Conservation (phyloP, 2,113 vertebrate genomes). For the Eulemur macaco region DNA sequence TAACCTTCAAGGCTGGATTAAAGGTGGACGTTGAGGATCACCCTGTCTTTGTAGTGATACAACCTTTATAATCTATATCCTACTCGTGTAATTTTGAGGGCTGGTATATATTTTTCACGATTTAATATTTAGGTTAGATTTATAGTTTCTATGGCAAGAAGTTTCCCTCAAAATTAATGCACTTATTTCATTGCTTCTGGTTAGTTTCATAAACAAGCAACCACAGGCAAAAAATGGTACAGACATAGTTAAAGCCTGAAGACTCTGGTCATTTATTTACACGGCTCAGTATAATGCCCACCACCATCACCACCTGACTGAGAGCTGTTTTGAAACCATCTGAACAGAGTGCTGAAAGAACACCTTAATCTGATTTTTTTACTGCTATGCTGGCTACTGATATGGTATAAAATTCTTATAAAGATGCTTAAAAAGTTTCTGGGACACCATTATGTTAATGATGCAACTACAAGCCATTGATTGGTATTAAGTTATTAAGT, state of each 20-base stretch:
- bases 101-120: neutral
- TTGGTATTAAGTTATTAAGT: no score
- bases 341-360: neutral
- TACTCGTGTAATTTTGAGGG: neutral
- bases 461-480: fast-evolving
- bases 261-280: neutral
- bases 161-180: neutral
- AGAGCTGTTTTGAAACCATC: neutral
- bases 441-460: fast-evolving
- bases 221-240: neutral
- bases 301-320: neutral
- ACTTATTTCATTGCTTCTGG: neutral
- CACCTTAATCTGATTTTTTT: neutral
- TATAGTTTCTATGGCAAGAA: neutral
- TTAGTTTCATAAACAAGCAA: neutral
- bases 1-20: neutral
- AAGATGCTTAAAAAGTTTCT: neutral
- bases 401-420: neutral
- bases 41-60: neutral
- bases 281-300: neutral
- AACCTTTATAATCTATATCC: neutral
- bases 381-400: no score
- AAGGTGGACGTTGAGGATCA: fast-evolving
- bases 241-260: neutral
- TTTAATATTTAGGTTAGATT: neutral